A percentile compares a stretch with the other conserved stretches of the same genome.
Conservation (phyloP, 2,888 invertebrate genomes). For the Heteromyza rotundicornis region DNA sequence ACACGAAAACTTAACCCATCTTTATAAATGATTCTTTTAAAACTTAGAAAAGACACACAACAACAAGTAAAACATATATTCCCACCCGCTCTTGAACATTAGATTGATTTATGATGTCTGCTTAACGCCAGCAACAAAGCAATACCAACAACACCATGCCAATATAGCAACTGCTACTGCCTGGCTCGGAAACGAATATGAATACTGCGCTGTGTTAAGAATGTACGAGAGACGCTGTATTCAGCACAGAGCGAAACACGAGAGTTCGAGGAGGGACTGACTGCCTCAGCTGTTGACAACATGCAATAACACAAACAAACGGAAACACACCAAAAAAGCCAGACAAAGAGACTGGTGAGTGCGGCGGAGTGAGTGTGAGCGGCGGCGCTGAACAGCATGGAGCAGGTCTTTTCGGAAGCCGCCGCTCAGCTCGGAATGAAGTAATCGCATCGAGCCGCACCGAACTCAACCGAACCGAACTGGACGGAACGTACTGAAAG, state of each 20-base stretch:
- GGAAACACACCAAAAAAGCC: too few species aligned
- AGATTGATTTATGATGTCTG: conserved; percentile 54
- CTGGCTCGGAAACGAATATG: too few species aligned
- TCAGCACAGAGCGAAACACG: too few species aligned
- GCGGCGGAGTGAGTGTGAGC: too few species aligned
- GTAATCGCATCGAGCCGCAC: neutral
- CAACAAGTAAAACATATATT: too few species aligned
- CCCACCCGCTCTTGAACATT: neutral
- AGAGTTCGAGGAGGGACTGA: too few species aligned
- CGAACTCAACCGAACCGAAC: neutral
- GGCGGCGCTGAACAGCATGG: neutral
- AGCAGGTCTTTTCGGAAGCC: conserved; percentile 2
- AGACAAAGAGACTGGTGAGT: too few species aligned
- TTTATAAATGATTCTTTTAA: too few species aligned
- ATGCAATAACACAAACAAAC: too few species aligned
- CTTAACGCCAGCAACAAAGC: conserved; percentile 32
- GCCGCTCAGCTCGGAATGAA: neutral
- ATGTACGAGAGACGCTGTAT: neutral
- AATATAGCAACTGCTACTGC: neutral
- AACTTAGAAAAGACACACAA: too few species aligned
- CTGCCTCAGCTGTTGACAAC: too few species aligned
- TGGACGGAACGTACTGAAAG: neutral
- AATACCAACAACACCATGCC: conserved; percentile 7
- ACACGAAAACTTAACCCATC: too few species aligned
- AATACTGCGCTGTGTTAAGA: neutral